phyloP scores from a whole-genome alignment of 2,113 vertebrate species.

The Ammodytes dubius region DNA sequence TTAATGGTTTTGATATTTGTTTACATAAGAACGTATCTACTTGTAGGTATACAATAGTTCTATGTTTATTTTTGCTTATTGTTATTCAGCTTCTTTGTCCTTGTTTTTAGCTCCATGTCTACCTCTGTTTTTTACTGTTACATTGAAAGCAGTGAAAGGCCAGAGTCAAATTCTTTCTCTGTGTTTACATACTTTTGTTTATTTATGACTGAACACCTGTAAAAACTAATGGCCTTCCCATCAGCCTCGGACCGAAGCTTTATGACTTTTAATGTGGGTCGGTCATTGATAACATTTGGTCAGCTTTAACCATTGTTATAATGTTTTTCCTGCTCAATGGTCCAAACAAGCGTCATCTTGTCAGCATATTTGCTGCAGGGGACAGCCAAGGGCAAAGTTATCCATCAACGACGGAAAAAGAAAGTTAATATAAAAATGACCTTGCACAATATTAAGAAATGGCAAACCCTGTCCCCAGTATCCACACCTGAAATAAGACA shows the following conservation, averaged over 20 bases:
- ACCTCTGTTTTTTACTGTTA: too few relatives aligned
- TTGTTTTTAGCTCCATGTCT: too few relatives aligned
- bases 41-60: too few relatives aligned
- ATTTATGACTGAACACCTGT: too few relatives aligned
- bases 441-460: not conserved
- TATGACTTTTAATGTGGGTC: not conserved
- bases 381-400: not conserved
- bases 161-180: too few relatives aligned
- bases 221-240: too few relatives aligned
- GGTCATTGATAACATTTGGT: not conserved
- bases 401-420: not conserved
- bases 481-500: conserved; percentile 25
- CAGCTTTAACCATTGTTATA: not conserved
- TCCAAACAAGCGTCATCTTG: not conserved
- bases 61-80: too few relatives aligned
- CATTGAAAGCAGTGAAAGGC: too few relatives aligned
- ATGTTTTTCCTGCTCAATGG: not conserved
- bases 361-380: not conserved
- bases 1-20: too few relatives aligned
- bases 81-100: too few relatives aligned
- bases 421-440: not conserved
- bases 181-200: too few relatives aligned
- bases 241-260: not conserved
- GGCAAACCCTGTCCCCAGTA: conserved; percentile 1
- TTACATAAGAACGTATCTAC: too few relatives aligned